A percentile compares a stretch with the other conserved stretches of the same genome.
These are phyloP conservation scores for Thumatha senex DNA, from an alignment of 2,888 invertebrate genomes.

Conservation along the genomic window DNA sequence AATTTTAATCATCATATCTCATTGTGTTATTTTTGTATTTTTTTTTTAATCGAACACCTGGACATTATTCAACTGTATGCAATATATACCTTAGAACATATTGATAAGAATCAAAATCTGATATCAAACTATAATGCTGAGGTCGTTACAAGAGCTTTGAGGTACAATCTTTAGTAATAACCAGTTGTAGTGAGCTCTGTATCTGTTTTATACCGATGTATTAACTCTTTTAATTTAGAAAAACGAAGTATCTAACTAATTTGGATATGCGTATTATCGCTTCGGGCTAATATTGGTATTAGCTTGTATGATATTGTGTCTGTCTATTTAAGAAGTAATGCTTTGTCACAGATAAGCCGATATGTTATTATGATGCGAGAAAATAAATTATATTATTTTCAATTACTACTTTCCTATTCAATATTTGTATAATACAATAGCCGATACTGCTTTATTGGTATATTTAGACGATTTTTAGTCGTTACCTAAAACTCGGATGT, in stretches of 20 bases:
- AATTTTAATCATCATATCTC: constrained; percentile 38
- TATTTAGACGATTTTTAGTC: neutral
- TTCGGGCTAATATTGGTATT: constrained; percentile 39
- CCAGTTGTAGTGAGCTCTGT: constrained; percentile 45
- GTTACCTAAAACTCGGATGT: too few species aligned
- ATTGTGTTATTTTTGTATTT: constrained; percentile 35
- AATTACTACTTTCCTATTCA: constrained; percentile 9
- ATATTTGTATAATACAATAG: constrained; percentile 8
- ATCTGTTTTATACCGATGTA: constrained; percentile 19
- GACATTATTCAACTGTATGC: constrained; percentile 7
- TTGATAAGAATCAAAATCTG: constrained; percentile 26
- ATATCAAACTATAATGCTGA: constrained; percentile 28
- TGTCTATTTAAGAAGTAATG: constrained; percentile 50
- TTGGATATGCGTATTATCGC: constrained; percentile 39
- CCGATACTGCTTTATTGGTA: neutral
- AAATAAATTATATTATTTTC: constrained; percentile 15
- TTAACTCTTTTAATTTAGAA: constrained; percentile 20
- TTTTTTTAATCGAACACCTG: constrained; percentile 32
- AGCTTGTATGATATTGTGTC: constrained; percentile 36
- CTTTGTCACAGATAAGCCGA: constrained; percentile 43
- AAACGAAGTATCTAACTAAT: constrained; percentile 27
- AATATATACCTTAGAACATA: constrained; percentile 10
- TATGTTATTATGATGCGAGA: constrained; percentile 26
- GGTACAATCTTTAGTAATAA: constrained; percentile 50
- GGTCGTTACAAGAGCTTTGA: constrained; percentile 31